A percentile compares a stretch with the other conserved stretches of the same genome.
These are phyloP conservation scores for Hippocampus zosterae DNA, from an alignment of 2,113 vertebrate species.

Conservation along the genomic window DNA sequence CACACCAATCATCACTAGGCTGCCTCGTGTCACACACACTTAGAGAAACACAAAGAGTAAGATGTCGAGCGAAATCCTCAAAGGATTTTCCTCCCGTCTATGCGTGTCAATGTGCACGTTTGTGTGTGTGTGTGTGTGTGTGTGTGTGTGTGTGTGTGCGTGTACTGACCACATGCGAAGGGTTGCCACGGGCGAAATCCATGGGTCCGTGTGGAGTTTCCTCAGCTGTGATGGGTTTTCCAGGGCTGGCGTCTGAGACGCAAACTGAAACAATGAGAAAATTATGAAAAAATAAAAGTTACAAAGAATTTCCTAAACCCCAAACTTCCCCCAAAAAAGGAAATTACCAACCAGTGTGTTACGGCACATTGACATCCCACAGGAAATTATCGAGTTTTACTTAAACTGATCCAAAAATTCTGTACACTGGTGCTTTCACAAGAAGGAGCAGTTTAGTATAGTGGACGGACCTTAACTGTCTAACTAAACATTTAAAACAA, in stretches of 20 bases:
- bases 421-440: no score
- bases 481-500: no score
- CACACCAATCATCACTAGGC: conserved; percentile 29
- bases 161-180: conserved; percentile 57
- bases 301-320: background rate
- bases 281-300: background rate
- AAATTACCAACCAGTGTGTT: background rate
- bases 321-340: background rate
- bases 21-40: conserved; percentile 65
- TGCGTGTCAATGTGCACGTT: conserved; percentile 29
- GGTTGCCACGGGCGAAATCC: conserved; percentile 60
- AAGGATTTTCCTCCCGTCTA: conserved; percentile 54
- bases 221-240: conserved; percentile 58
- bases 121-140: conserved; percentile 25
- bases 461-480: no score
- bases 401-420: no score
- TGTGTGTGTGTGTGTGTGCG: conserved; percentile 29
- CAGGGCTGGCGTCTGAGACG: conserved; percentile 54
- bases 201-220: conserved; percentile 35
- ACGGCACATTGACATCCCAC: no score
- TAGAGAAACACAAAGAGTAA: conserved; percentile 68
- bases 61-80: conserved; percentile 44
- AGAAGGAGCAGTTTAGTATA: no score
- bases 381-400: background rate
- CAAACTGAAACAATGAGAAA: conserved; percentile 16